Percentiles rank a stretch among this genome's conserved stretches.
These are phyloP conservation scores for Coecobrya sp. DNA, from an alignment of 2,888 invertebrate species.

Conservation along the genomic window DNA sequence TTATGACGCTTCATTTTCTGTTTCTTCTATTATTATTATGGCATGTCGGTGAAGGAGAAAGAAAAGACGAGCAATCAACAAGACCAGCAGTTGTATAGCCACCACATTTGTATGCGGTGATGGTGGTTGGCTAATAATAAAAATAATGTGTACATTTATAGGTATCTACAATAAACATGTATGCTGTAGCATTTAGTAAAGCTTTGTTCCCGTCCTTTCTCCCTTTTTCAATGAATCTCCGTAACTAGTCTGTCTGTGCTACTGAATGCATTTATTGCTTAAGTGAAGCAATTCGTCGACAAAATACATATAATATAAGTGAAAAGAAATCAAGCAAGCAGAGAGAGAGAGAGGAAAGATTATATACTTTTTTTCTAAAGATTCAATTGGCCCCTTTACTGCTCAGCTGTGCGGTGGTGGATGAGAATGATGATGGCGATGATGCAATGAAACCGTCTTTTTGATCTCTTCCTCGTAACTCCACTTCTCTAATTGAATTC, in stretches of 20 bases:
- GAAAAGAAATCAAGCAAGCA: slow-evolving; percentile 63
- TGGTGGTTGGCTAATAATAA: slow-evolving; percentile 25
- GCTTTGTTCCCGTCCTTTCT: background rate
- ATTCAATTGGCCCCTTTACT: slow-evolving; percentile 86
- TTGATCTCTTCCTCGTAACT: slow-evolving; percentile 86
- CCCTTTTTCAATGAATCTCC: slow-evolving; percentile 44
- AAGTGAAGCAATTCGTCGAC: slow-evolving; percentile 38
- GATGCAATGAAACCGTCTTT: slow-evolving; percentile 86
- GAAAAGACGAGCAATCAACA: slow-evolving; percentile 68
- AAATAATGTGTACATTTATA: slow-evolving; percentile 54
- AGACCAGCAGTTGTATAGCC: slow-evolving; percentile 61
- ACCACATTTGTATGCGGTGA: slow-evolving; percentile 37
- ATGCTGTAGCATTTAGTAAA: background rate
- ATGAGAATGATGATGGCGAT: slow-evolving; percentile 66
- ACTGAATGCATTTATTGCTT: slow-evolving; percentile 65
- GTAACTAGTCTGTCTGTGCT: slow-evolving; percentile 32
- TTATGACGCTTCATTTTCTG: slow-evolving; percentile 50
- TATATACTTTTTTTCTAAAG: slow-evolving; percentile 61
- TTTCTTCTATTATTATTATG: slow-evolving; percentile 18
- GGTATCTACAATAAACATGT: background rate
- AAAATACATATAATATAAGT: background rate
- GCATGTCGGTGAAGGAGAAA: slow-evolving; percentile 10
- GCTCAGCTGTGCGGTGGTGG: slow-evolving; percentile 85
- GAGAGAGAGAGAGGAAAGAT: slow-evolving; percentile 32
- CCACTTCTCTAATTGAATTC: slow-evolving; percentile 86